A percentile compares a stretch with the other conserved stretches of the same genome.
Evolutionary conservation across 1,140 invertebrate genomes (phyloP).

Genomic region (Saccostrea echinata): DNA sequence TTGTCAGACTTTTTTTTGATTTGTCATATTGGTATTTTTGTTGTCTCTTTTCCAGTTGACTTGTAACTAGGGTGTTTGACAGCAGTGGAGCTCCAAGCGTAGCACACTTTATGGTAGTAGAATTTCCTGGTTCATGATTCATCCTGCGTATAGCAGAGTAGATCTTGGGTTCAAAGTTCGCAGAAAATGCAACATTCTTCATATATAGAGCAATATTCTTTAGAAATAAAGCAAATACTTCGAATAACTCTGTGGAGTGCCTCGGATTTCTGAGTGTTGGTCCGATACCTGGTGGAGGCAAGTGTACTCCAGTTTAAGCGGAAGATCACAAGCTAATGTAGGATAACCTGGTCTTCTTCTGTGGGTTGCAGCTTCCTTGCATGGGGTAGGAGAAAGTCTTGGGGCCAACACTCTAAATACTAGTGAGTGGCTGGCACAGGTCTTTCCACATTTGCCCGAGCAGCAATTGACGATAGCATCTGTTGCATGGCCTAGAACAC

Average conservation of each 20-base stretch:
- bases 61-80: no score
- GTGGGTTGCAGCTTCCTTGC: not conserved
- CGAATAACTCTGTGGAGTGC: not conserved
- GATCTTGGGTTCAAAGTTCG: not conserved
- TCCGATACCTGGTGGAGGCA: not conserved
- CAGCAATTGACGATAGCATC: constrained; percentile 1
- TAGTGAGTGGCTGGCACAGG: not conserved
- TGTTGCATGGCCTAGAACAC: not conserved
- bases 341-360: not conserved
- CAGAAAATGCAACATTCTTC: not conserved
- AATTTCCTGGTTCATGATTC: not conserved
- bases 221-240: no score
- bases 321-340: not conserved
- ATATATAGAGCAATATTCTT: no score
- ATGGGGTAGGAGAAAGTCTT: not conserved
- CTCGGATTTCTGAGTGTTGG: not conserved
- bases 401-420: not conserved
- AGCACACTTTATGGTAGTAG: no score
- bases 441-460: not conserved
- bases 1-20: no score
- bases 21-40: no score
- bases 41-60: no score
- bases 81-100: no score
- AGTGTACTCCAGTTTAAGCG: not conserved
- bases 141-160: not conserved